Base-by-base conservation (phyloP, 1,140 invertebrate species). In the Drosophila lowei region DNA sequence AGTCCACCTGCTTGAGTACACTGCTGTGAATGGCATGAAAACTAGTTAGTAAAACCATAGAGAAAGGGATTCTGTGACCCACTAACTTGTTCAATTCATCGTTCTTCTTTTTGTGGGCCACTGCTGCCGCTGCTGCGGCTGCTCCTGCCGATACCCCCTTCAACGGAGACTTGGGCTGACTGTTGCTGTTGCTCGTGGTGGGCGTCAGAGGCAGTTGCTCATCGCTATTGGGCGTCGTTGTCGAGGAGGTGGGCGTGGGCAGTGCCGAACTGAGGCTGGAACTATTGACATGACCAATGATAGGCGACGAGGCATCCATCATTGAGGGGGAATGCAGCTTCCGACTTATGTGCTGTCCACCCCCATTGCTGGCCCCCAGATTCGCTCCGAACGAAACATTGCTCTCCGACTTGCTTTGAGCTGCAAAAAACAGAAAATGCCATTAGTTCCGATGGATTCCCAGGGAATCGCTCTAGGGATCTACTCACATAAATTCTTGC, bases 1-100 rank as follows among this genome's bases (percentile, higher is more conserved):
- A 99, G 92, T 99, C 97, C 21, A 99, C 98, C 92, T 97, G 95
- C 91, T 98, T 97, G 72, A 99, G 93, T 74, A 99, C 97, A 91
- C 97, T 98, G 38, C 47, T 74, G 25, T 30, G 4, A 16, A 42
- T 15, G 15, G 5, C 56, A 52, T 0, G 63, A 66, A 43, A 63
- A 52, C 16, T 34, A 11, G 34, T 34, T 62, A 71, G 11, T 57
- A 61, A n/a, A 23, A 16, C 4, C 1, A 23, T 2, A 3, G 11
- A 8, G 38, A 38, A 25, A 0, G 0, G n/a, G 9, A 16, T 1
- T 42, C 6, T 8, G 7, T 2, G 6, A 3, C 30, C 0, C 5
- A 90, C 92, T 92, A 93, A 98, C 97, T 95, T 97, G 89, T 98
- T 97, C 94, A 98, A 96, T 77, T 97, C 97, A 93, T 98, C 97